A percentile compares a stretch with the other conserved stretches of the same genome.
These are phyloP conservation scores for Metopolophium dirhodum DNA, from an alignment of 1,140 invertebrate genomes.

Conservation along the genomic window DNA sequence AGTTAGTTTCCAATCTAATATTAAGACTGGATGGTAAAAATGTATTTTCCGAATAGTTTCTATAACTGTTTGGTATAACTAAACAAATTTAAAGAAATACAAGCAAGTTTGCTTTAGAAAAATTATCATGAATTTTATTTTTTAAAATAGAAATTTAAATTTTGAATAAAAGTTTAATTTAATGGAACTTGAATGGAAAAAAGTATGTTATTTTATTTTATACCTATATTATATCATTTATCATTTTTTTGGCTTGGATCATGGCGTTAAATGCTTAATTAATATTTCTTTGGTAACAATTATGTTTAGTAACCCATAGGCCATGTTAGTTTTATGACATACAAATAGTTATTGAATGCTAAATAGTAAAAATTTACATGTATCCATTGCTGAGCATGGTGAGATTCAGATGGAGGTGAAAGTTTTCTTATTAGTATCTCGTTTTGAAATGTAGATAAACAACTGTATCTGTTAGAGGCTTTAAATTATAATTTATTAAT, in stretches of 20 bases:
- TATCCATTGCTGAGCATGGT: slow-evolving; percentile 43
- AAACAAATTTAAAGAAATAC: no score
- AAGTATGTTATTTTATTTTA: background rate
- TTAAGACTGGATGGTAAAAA: no score
- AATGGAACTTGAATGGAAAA: background rate
- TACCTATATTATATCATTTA: background rate
- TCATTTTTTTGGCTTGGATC: background rate
- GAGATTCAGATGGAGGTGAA: slow-evolving; percentile 38
- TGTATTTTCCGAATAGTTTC: no score
- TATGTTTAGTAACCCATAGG: background rate
- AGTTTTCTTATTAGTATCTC: slow-evolving; percentile 47
- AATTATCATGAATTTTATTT: background rate
- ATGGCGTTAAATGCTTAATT: background rate
- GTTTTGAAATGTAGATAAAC: slow-evolving; percentile 30
- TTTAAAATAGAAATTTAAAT: background rate
- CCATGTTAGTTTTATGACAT: slow-evolving; percentile 6
- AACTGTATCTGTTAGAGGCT: slow-evolving; percentile 41
- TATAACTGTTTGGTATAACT: no score
- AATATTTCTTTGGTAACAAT: background rate
- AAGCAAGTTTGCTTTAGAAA: no score
- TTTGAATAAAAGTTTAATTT: background rate
- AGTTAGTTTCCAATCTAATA: no score
- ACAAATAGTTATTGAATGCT: slow-evolving; percentile 23
- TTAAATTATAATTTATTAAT: slow-evolving; percentile 31
- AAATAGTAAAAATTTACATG: slow-evolving; percentile 26